A percentile compares a stretch with the other conserved stretches of the same genome.
These are phyloP conservation scores for Dipodomys merriami DNA, from an alignment of 2,113 vertebrate species.

Conservation along the genomic window DNA sequence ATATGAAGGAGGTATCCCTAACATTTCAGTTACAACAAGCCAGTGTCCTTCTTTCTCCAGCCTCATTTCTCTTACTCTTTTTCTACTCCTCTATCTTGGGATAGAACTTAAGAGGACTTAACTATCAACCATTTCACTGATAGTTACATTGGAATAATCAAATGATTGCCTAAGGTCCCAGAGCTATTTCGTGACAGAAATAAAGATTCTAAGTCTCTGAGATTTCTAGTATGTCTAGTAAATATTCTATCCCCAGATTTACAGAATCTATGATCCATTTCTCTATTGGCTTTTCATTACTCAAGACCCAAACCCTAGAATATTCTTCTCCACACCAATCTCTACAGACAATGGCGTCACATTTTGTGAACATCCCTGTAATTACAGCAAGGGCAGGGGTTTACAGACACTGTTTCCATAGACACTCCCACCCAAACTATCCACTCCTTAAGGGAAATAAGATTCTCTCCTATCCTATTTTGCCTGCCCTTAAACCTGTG, in stretches of 20 bases:
- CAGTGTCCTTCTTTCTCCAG: not conserved
- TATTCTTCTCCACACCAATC: not conserved
- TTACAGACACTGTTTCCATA: not conserved
- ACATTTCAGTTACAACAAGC: not conserved
- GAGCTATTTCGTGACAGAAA: not conserved
- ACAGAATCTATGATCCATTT: not conserved
- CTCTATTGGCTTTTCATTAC: not conserved
- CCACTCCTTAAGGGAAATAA: not conserved
- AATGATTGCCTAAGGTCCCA: not conserved
- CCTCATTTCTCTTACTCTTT: not conserved
- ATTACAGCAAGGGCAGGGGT: not conserved
- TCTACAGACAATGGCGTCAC: not conserved
- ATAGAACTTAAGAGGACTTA: not conserved
- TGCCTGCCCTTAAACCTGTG: not conserved
- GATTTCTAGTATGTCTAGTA: not conserved
- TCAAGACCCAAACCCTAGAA: not conserved
- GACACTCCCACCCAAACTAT: not conserved
- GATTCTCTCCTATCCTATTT: not conserved
- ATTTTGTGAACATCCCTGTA: not conserved
- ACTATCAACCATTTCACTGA: not conserved
- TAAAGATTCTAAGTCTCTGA: not conserved
- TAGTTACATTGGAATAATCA: not conserved
- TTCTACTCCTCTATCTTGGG: too few species aligned
- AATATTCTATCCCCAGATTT: not conserved
- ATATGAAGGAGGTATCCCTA: not conserved